Percentiles rank a stretch among this genome's conserved stretches.
These are phyloP conservation scores for Eurystomus glaucurus DNA, from an alignment of 2,797 vertebrate genomes.

Conservation along the genomic window DNA sequence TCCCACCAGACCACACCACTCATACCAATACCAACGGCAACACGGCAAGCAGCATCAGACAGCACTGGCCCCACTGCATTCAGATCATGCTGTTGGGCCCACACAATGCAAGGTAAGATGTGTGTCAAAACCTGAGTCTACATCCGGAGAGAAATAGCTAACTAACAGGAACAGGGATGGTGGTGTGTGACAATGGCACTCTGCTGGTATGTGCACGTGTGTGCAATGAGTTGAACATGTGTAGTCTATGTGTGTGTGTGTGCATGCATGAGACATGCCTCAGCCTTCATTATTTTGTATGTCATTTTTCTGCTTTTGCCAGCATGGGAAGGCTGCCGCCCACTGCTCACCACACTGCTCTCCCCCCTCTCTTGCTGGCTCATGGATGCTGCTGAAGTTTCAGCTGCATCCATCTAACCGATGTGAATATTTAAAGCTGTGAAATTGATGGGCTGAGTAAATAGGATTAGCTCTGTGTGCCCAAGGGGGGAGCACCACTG, in stretches of 20 bases:
- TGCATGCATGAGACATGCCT: not conserved
- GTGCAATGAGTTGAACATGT: not conserved
- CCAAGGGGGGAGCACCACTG: conserved; percentile 57
- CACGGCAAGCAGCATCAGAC: accelerated
- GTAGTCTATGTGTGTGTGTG: not conserved
- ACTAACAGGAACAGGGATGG: not conserved
- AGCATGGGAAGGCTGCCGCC: conserved; percentile 51
- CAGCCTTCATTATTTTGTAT: not conserved
- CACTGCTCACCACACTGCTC: conserved; percentile 25
- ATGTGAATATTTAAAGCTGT: conserved; percentile 82
- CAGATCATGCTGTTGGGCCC: too few species aligned
- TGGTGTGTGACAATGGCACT: not conserved
- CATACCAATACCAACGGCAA: accelerated
- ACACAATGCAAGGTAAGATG: accelerated
- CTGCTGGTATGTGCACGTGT: not conserved
- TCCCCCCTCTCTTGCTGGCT: conserved; percentile 23
- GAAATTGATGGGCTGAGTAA: conserved; percentile 85
- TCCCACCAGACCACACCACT: accelerated
- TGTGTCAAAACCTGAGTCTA: not conserved
- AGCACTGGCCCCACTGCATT: not conserved
- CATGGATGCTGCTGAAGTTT: not conserved
- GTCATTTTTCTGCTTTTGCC: conserved; percentile 8
- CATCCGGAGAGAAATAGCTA: not conserved
- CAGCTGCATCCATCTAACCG: conserved; percentile 79
- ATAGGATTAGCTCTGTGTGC: conserved; percentile 85